Evolutionary conservation across 2,888 invertebrate genomes (phyloP), one percentile per base, ranked within the genome.

Genomic region (Mimachlamys varia): DNA sequence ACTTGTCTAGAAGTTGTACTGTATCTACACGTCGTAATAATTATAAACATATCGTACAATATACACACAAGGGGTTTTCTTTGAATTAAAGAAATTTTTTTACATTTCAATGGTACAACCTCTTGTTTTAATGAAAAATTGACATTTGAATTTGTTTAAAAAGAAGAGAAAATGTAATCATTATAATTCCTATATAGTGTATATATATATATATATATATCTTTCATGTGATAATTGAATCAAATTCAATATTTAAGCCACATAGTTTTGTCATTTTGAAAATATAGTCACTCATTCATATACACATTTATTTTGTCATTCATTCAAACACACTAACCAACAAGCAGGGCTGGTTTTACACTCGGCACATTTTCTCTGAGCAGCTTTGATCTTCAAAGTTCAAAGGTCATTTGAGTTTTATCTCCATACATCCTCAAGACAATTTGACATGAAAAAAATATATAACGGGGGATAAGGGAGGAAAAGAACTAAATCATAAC

Each of bases 241-340:
- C 76, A 76, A 76, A 76, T 76, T 76, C 76, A 76, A 76, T 76
- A 76, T 76, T 76, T 76, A 76, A 76, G 76, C 76, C 76, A 76
- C 76, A 76, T 76, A 76, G 76, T 76, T 76, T 76, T 76, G 76
- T 76, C 76, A 76, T 76, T 76, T 76, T 76, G 76, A 76, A 76
- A 76, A 76, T 76, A 76, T 76, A 76, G 27, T 76, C 76, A 15
- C 33, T 76, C 76, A 76, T 76, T 33, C 76, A 33, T 76, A 76
- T 76, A 53, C 19, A 27, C 76, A 76, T 76, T 76, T 76, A 27
- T 76, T 33, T 27, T 27, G 76, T 7, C 76, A 76, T 76, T 76
- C 33, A 27, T 7, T 76, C 76, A 76, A 2, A 27, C 33, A 33
- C 22, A 17, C 76, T 5, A 76, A 76, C 33, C 76, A 76, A 7